Percentiles rank a stretch among this genome's conserved stretches.
phyloP scores from a whole-genome alignment of 2,797 vertebrate species.

The Myiotriccus ornatus region DNA sequence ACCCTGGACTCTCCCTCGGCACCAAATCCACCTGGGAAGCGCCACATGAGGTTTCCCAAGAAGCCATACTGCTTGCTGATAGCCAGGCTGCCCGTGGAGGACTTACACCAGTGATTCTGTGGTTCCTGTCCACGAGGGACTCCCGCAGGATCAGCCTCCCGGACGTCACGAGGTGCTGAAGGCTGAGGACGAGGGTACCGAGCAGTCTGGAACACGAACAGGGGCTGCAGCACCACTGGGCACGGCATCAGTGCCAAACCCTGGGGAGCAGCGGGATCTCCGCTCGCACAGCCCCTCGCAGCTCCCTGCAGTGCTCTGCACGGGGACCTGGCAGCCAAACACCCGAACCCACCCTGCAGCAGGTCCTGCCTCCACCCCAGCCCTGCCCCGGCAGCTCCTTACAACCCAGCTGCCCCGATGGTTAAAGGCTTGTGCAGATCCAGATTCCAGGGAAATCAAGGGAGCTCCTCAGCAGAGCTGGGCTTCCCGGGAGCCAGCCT shows the following conservation, averaged over 20 bases:
- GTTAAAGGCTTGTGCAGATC: not conserved
- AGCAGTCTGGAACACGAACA: slow-evolving; percentile 78
- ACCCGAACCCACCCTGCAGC: not conserved
- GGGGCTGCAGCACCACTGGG: not conserved
- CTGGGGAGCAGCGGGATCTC: not conserved
- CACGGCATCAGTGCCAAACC: not conserved
- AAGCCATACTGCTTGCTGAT: not conserved
- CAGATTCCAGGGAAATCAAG: rapidly evolving
- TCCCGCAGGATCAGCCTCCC: slow-evolving; percentile 86
- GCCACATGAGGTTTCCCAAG: not conserved
- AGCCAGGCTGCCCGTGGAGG: rapidly evolving
- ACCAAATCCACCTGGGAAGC: not conserved
- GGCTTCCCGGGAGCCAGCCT: not conserved
- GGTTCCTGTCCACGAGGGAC: slow-evolving; percentile 83
- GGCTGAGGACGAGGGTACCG: slow-evolving; percentile 85
- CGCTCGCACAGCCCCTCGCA: rapidly evolving
- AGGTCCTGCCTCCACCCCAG: not conserved
- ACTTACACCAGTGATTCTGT: slow-evolving; percentile 83
- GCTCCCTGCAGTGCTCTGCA: not conserved
- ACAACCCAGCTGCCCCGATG: not conserved
- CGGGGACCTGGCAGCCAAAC: not conserved
- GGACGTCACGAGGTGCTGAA: slow-evolving; percentile 84
- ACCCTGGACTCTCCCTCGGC: not conserved
- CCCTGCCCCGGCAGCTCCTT: not conserved
- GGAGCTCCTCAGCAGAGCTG: not conserved